phyloP scores from a whole-genome alignment of 2,113 vertebrate genomes.

The Sceloporus tristichus region DNA sequence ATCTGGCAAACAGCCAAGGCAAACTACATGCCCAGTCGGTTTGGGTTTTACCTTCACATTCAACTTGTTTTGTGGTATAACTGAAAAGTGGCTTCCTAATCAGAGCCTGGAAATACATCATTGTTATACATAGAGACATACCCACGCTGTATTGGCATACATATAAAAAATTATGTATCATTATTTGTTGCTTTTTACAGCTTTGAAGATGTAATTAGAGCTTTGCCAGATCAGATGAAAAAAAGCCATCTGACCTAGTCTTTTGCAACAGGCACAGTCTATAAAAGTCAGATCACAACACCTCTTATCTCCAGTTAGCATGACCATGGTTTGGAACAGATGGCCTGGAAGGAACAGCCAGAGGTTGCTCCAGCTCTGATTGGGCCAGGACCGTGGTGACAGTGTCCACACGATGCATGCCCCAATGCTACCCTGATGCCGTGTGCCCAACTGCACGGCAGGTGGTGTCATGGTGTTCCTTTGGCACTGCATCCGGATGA shows the following conservation, averaged over 20 bases:
- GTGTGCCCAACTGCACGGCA: no score
- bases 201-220: background rate
- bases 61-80: background rate
- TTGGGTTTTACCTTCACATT: background rate
- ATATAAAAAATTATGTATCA: background rate
- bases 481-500: no score
- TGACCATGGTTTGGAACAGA: background rate
- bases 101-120: background rate
- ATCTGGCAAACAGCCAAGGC: background rate
- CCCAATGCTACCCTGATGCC: no score
- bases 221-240: background rate
- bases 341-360: no score
- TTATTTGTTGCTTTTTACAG: background rate
- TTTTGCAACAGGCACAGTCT: background rate
- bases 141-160: background rate
- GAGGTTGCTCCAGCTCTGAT: no score
- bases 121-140: background rate
- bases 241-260: background rate
- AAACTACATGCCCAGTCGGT: background rate
- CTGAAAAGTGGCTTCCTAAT: background rate
- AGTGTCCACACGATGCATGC: no score
- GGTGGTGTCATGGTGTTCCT: no score
- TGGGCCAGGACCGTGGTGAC: no score
- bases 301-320: background rate
- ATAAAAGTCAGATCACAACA: background rate